A percentile compares a stretch with the other conserved stretches of the same genome.
Conservation (phyloP, 1,140 invertebrate species). For the Himalopsyche phryganea region DNA sequence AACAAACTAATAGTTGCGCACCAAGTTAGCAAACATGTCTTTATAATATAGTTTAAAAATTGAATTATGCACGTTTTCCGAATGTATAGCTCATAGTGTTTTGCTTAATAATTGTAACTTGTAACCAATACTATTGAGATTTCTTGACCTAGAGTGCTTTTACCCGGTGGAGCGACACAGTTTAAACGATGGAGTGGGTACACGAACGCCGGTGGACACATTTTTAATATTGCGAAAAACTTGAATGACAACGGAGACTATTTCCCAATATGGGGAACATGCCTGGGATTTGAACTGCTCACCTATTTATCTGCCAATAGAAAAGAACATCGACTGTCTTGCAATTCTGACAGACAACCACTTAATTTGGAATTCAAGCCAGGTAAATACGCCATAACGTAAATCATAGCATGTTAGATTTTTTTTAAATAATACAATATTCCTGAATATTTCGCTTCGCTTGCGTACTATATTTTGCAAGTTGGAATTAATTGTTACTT, state of each 20-base stretch:
- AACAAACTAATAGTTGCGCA: too few relatives aligned
- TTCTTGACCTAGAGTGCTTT: conserved; percentile 57
- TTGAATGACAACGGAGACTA: conserved; percentile 68
- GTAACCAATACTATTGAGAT: too few relatives aligned
- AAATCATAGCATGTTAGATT: too few relatives aligned
- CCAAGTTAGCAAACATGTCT: too few relatives aligned
- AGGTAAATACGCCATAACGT: too few relatives aligned
- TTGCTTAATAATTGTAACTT: too few relatives aligned
- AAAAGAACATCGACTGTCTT: conserved; percentile 56
- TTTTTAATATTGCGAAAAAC: conserved; percentile 63
- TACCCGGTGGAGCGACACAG: conserved; percentile 69
- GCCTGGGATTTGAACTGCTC: conserved; percentile 83
- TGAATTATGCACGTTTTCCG: not conserved
- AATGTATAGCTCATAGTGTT: not conserved
- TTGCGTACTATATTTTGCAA: too few relatives aligned
- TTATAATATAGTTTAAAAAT: not conserved
- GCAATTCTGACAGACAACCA: conserved; percentile 56
- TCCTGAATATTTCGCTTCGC: too few relatives aligned
- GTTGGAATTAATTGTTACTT: too few relatives aligned
- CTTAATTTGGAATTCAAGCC: conserved; percentile 65
- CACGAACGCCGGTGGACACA: conserved; percentile 65
- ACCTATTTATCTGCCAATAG: conserved; percentile 63
- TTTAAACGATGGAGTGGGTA: conserved; percentile 68
- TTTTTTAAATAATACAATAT: too few relatives aligned
- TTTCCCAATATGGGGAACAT: conserved; percentile 86